Conservation (phyloP, 2,888 invertebrate species). For the Cistogaster globosa region DNA sequence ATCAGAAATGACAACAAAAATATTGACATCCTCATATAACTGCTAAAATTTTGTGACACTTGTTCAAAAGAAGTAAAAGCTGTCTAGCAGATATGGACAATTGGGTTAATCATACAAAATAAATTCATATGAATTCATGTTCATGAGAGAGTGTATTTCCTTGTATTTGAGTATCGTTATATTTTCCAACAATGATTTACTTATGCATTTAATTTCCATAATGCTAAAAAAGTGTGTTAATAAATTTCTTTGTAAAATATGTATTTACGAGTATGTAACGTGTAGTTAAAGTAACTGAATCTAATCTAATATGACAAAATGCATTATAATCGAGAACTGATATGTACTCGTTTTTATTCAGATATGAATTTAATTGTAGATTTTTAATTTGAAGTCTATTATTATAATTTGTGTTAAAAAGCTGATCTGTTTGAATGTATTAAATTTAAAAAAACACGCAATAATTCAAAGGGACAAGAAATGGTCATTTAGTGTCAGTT, state of each 20-base stretch:
- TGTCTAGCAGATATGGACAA: too few species aligned
- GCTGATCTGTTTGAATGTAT: too few species aligned
- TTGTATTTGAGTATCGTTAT: slow-evolving; percentile 25
- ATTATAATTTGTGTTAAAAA: too few species aligned
- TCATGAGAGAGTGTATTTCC: slow-evolving; percentile 19
- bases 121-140: slow-evolving; percentile 2
- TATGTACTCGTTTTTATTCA: too few species aligned
- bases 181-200: slow-evolving; percentile 33
- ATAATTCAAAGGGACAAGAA: too few species aligned
- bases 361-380: not conserved
- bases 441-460: too few species aligned
- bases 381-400: too few species aligned
- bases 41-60: too few species aligned
- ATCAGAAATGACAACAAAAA: too few species aligned
- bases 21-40: too few species aligned
- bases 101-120: not conserved
- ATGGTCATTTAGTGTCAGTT: too few species aligned
- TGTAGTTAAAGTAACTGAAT: not conserved
- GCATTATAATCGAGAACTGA: not conserved
- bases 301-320: not conserved
- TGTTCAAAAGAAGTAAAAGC: too few species aligned
- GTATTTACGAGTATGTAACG: not conserved
- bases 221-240: slow-evolving; percentile 23
- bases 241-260: not conserved
- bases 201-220: slow-evolving; percentile 63